Percentiles rank a stretch among this genome's conserved stretches.
Conservation (phyloP, 1,140 invertebrate genomes). For the Pemphigus obesinymphae region DNA sequence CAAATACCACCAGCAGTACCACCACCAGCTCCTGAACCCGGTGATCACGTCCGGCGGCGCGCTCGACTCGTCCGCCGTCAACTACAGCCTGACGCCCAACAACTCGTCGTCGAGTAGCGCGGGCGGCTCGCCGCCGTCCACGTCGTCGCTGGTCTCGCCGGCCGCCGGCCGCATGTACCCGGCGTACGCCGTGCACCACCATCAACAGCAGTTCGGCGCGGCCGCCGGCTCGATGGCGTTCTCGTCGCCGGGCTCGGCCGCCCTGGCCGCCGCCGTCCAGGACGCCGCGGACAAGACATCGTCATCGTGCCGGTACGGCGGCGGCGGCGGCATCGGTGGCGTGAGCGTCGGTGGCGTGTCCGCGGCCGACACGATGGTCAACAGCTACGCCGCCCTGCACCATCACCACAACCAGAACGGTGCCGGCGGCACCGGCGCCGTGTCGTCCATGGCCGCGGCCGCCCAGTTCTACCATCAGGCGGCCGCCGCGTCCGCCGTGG, state of each 20-base stretch:
- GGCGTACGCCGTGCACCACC: conserved; percentile 62
- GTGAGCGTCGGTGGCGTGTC: conserved; percentile 60
- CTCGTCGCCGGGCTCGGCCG: conserved; percentile 55
- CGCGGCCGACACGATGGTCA: conserved; percentile 70
- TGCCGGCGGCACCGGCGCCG: conserved; percentile 58
- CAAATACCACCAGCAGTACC: conserved; percentile 82
- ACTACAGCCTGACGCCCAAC: conserved; percentile 51
- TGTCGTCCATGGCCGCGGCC: conserved; percentile 69
- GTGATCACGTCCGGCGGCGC: conserved; percentile 52
- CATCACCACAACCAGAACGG: conserved; percentile 68
- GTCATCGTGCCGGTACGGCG: conserved; percentile 68
- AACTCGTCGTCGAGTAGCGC: conserved; percentile 53
- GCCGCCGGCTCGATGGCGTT: conserved; percentile 62
- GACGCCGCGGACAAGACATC: conserved; percentile 60
- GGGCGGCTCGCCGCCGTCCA: conserved; percentile 51
- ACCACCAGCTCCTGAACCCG: conserved; percentile 59
- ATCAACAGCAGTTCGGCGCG: conserved; percentile 64
- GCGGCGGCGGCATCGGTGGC: conserved; percentile 55
- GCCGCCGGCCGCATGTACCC: conserved; percentile 60
- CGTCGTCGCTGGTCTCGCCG: conserved; percentile 51
- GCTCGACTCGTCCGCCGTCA: conserved; percentile 53
- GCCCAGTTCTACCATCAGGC: conserved; percentile 85
- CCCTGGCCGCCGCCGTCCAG: conserved; percentile 60
- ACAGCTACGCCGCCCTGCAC: conserved; percentile 59
- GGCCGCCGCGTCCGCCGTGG: conserved; percentile 58